Conservation (phyloP, 37 sponge, comb jelly and placozoan genomes). For the Ephydatia muelleri region DNA sequence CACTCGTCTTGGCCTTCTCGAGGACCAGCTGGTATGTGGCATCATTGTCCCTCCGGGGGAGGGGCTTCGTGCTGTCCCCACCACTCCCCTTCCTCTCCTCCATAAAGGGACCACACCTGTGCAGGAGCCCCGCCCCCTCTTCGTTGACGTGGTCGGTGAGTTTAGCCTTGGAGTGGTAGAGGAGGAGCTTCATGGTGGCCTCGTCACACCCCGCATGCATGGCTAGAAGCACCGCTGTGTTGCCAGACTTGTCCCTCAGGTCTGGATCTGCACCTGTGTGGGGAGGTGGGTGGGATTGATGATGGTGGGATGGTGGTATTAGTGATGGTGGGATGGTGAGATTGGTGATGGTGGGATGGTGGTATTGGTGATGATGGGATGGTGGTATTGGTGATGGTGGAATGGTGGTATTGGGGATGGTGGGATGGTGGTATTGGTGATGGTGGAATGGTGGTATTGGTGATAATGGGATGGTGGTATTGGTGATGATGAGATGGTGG, state of each 20-base stretch:
- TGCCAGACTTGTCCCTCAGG: conserved; percentile 4
- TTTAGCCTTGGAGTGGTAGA: not conserved
- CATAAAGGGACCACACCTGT: not conserved
- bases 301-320: no score
- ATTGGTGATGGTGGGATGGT: no score
- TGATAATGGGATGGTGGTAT: no score
- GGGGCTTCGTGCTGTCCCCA: not conserved
- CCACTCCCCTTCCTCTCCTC: conserved; percentile 11
- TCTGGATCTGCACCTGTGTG: not conserved
- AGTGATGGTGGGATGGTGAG: no score
- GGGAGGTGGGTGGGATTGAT: not conserved
- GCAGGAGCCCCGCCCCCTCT: not conserved
- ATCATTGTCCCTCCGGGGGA: conserved; percentile 14
- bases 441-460: no score
- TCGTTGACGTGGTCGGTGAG: not conserved
- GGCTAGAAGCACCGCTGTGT: conserved; percentile 2
- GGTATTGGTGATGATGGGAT: no score
- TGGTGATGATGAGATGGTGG: no score
- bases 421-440: no score
- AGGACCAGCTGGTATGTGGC: not conserved
- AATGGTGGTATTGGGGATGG: no score
- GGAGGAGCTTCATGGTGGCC: not conserved
- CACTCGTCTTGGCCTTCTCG: not conserved
- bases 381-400: no score
- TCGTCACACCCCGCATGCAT: conserved; percentile 2